A percentile compares a stretch with the other conserved stretches of the same genome.
These are phyloP conservation scores for Drosophila jambulina DNA, from an alignment of 1,140 invertebrate species.

Conservation along the genomic window DNA sequence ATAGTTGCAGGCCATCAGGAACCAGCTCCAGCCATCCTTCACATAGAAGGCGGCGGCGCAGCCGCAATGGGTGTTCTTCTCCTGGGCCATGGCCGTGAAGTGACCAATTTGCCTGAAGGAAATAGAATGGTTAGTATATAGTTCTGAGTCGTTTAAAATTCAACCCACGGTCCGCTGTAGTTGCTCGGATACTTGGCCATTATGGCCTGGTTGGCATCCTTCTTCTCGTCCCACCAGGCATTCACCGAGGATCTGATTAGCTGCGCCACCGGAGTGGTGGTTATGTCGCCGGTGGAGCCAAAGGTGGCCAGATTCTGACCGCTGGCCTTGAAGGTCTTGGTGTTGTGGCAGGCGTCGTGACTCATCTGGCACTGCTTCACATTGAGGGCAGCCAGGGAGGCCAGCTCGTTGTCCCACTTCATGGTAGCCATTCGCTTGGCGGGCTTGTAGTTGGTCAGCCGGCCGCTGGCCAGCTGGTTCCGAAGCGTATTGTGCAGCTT, in stretches of 20 bases:
- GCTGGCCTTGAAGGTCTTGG: constrained; percentile 56
- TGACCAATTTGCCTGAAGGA: constrained; percentile 55
- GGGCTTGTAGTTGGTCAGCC: constrained; percentile 30
- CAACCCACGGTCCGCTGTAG: constrained; percentile 50
- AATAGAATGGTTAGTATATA: accelerated
- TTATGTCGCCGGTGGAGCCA: constrained; percentile 60
- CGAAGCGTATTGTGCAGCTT: constrained; percentile 50
- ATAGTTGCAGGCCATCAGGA: constrained; percentile 66
- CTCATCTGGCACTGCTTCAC: constrained; percentile 65
- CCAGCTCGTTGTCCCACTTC: constrained; percentile 72
- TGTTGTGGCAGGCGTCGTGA: constrained; percentile 76
- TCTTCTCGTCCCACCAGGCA: constrained; percentile 60
- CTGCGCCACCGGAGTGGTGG: constrained; percentile 55
- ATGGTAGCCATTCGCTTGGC: constrained; percentile 80
- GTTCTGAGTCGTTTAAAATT: no score
- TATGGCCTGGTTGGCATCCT: constrained; percentile 57
- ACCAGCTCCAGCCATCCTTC: constrained; percentile 31
- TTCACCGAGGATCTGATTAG: constrained; percentile 11
- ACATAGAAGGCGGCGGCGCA: constrained; percentile 58
- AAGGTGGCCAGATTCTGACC: constrained; percentile 78
- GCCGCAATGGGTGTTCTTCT: constrained; percentile 60
- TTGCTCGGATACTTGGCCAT: constrained; percentile 45
- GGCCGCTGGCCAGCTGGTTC: constrained; percentile 64
- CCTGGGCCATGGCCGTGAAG: constrained; percentile 66
- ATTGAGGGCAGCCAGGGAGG: constrained; percentile 66